Evolutionary conservation across 1,140 invertebrate genomes (phyloP), one percentile per base, ranked within the genome.

Genomic region (Tetramorium alpestre): DNA sequence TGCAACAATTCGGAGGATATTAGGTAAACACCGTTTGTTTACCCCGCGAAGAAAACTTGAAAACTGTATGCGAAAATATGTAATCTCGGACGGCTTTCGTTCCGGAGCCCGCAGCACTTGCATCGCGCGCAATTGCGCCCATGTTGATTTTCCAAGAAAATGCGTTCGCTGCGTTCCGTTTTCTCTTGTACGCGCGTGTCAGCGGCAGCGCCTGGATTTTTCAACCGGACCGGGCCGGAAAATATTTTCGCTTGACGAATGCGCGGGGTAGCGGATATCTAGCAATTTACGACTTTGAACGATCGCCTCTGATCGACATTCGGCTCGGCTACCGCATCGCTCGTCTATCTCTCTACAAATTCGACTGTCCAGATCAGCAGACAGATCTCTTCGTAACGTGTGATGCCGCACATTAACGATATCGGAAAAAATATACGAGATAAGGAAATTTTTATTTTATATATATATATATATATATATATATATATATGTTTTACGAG

Each of bases 111-210:
- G 51, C 13, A 60, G 69, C 69, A 62, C 25, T 75, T 75, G 47
- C 62, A 60, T 84, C 54, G 41, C 44, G 8, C 13, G 41, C 67
- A 22, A 81, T 81, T 81, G 65, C 78, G 51, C 44, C 51, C 65
- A 56, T 81, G 78, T 81, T 81, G 78, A 84, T 84, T 84, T 84
- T 84, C 54, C 80, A 84, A 84, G 80, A 73, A 73, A 69, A 73
- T 22, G 33, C 64, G 77, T 28, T 56, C 22, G 77, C 25, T 44
- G 54, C 80, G 7, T 69, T 38, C 25, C 51, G 51, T 73, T 82
- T 73, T 72, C 28, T 38, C 67, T 49, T 8, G 18, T 41, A 28
- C 25, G 47, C 25, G 65, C 6, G 7, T 73, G 67, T 82, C 67
- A 73, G n/a, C 80, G 16, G 44, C 67, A 58, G 33, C 5, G 64